These are phyloP conservation scores for Polypedilum pembai DNA, from an alignment of 1,140 invertebrate genomes.

Conservation along the genomic window DNA sequence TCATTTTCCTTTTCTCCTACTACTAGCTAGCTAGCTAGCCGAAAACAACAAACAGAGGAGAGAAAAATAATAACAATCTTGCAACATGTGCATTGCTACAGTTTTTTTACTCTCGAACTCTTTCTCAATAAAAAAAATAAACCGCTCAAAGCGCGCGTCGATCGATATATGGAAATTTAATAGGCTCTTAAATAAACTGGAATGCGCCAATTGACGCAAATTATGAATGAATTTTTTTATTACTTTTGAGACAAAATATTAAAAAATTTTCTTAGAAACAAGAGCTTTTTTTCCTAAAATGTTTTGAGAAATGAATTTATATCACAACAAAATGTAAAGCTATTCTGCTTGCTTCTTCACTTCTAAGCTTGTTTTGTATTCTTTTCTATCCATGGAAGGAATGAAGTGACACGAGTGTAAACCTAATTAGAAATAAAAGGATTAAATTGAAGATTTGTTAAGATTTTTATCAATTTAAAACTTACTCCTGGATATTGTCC, in stretches of 20 bases:
- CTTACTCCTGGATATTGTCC: conserved; percentile 76
- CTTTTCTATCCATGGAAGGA: conserved; percentile 69
- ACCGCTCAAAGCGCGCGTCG: background rate
- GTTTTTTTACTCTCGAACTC: background rate
- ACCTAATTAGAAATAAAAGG: conserved; percentile 29
- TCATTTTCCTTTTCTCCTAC: background rate
- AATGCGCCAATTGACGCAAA: too few relatives aligned
- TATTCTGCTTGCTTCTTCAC: background rate
- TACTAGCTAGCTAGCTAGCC: background rate
- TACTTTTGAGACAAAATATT: too few relatives aligned
- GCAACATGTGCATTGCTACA: background rate
- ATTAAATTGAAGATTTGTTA: conserved; percentile 30
- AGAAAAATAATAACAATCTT: background rate
- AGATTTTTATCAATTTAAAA: conserved; percentile 45
- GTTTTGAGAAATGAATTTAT: background rate
- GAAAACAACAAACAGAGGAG: background rate
- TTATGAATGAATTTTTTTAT: too few relatives aligned
- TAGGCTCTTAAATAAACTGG: background rate
- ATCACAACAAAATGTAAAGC: background rate
- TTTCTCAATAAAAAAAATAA: background rate
- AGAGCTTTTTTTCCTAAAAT: background rate
- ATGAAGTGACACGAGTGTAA: conserved; percentile 59
- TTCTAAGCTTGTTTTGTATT: conserved; percentile 49
- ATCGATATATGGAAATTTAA: background rate
- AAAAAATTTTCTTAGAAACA: too few relatives aligned